Base-by-base conservation (phyloP, 2,113 vertebrate species). In the Galbula dea region DNA sequence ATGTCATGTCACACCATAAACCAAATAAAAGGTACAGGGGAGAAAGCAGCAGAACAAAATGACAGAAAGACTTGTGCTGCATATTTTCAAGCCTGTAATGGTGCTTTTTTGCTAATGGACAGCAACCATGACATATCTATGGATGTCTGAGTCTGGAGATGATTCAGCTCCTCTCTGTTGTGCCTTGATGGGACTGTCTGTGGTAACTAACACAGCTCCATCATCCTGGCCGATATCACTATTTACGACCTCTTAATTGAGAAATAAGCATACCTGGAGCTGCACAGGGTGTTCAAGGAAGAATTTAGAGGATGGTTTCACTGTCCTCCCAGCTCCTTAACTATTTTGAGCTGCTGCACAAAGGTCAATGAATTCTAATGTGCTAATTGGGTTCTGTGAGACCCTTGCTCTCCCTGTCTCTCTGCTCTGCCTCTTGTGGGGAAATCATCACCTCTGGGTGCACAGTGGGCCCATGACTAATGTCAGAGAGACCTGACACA, bases 1-100 rank as follows among this genome's bases (percentile, higher is more conserved):
- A 69, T 79, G 86, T 81, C 93, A 90, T 94, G 94, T 90, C 93
- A 72, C 0, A 0, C 80, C 75, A 94, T 88, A 94, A 94, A 93
- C 65, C 93, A 88, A 92, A 92, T 51, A 91, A 86, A 79, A 92
- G 37, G 59, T 79, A 73, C 36, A 51, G 37, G 68, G 90, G 67
- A 41, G 43, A 71, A 94, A 65, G 26, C 24, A 49, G 36, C 66
- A 83, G 41, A 96, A 95, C 24, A 90, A 62, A 88, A 89, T 0
- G 3, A 51, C 27, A 67, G 14, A 16, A 55, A 15, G 21, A 12
- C 13, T 22, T 83, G 12, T 0, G 2, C 39, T 77, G 32, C n/a
- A 61, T 51, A 59, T 93, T 82, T 89, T 91, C 66, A 55, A 87
- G 32, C 29, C 54, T 74, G 4, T 58, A 75, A 65, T 51, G 41